A percentile compares a stretch with the other conserved stretches of the same genome.
These are phyloP conservation scores for Goniozus legneri DNA, from an alignment of 1,140 invertebrate species.

Conservation along the genomic window DNA sequence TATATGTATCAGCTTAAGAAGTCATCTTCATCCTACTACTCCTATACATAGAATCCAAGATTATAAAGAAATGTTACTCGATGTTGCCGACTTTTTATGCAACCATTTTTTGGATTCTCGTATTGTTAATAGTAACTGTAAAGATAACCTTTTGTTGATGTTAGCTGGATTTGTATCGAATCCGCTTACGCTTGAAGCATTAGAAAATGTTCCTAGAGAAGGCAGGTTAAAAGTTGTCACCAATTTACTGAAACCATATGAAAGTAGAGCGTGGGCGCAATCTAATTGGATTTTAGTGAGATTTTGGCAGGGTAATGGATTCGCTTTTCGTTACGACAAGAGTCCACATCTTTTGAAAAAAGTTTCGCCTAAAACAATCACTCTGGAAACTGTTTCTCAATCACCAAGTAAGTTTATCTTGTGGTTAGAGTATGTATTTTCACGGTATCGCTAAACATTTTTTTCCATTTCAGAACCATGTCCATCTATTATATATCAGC, in stretches of 20 bases:
- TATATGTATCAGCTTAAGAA: constrained; percentile 58
- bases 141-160: constrained; percentile 73
- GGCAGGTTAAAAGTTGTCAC: constrained; percentile 59
- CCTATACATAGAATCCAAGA: constrained; percentile 58
- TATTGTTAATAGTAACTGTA: constrained; percentile 72
- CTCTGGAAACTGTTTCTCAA: constrained; percentile 48
- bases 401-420: constrained; percentile 49
- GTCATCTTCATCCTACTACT: constrained; percentile 65
- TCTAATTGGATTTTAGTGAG: constrained; percentile 81
- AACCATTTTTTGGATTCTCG: constrained; percentile 72
- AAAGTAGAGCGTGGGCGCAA: constrained; percentile 81
- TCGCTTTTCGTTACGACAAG: constrained; percentile 72
- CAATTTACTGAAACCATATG: constrained; percentile 72
- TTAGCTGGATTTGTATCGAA: constrained; percentile 69
- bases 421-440: constrained; percentile 9
- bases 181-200: constrained; percentile 56
- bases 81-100: constrained; percentile 70
- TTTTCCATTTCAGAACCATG: constrained; percentile 56
- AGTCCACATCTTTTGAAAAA: constrained; percentile 59
- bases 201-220: constrained; percentile 63
- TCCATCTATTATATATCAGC: constrained; percentile 61
- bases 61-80: constrained; percentile 56
- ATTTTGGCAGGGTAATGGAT: constrained; percentile 82
- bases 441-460: background rate
- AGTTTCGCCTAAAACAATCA: constrained; percentile 48